Evolutionary conservation across 2,797 vertebrate genomes (phyloP).

Genomic region (Neosilurus hyrtlii): DNA sequence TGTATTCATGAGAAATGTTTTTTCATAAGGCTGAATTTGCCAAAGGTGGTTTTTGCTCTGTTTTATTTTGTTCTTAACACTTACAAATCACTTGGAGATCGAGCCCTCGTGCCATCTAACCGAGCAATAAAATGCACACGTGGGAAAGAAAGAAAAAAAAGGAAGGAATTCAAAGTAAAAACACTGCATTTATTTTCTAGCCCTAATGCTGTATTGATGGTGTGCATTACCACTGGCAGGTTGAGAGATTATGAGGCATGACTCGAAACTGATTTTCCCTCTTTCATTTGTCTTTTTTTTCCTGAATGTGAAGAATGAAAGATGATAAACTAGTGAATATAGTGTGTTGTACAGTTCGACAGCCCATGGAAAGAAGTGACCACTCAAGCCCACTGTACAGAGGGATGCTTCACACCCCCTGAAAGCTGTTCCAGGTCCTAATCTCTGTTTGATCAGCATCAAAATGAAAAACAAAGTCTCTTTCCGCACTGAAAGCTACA

Average conservation of each 20-base stretch:
- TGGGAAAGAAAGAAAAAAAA: conserved; percentile 54
- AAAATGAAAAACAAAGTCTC: conserved; percentile 40
- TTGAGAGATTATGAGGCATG: conserved; percentile 61
- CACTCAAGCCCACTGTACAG: conserved; percentile 38
- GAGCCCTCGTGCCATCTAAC: conserved; percentile 74
- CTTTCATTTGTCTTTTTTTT: conserved; percentile 45
- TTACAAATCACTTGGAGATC: conserved; percentile 61
- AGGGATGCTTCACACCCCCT: conserved; percentile 57
- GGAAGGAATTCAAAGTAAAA: conserved; percentile 54
- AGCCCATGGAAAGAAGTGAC: conserved; percentile 33
- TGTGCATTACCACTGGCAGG: conserved; percentile 57
- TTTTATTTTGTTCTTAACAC: conserved; percentile 53
- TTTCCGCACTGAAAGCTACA: conserved; percentile 33
- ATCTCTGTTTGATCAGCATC: conserved; percentile 49
- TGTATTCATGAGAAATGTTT: conserved; percentile 59
- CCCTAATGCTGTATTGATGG: conserved; percentile 60
- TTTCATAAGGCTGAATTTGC: conserved; percentile 65
- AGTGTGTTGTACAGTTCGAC: conserved; percentile 57
- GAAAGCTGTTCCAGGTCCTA: conserved; percentile 60
- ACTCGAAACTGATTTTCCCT: conserved; percentile 65
- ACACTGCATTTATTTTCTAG: conserved; percentile 72
- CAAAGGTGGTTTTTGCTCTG: conserved; percentile 70
- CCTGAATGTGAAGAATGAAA: conserved; percentile 56
- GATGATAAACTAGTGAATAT: conserved; percentile 63
- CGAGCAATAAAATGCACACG: conserved; percentile 77